Evolutionary conservation across 2,113 vertebrate genomes (phyloP).

Genomic region (Neogobius melanostomus): DNA sequence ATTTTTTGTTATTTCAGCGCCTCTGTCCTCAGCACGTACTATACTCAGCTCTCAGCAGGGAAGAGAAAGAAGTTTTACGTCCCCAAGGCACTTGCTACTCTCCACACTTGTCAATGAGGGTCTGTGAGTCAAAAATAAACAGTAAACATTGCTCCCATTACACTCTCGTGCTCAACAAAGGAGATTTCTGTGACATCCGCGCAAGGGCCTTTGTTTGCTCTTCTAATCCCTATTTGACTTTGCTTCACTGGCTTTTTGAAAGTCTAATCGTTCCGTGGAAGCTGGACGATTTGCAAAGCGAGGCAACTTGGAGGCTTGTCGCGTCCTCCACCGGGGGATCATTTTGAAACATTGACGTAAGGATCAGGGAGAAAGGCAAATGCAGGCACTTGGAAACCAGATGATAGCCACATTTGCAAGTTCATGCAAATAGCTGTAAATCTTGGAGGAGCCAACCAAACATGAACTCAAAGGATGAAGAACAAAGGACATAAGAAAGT

Average conservation of each 20-base stretch:
- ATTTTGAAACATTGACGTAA: slow-evolving; percentile 74
- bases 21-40: neutral
- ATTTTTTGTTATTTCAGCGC: slow-evolving; percentile 56
- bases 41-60: slow-evolving; percentile 13
- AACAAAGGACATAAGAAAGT: neutral
- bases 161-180: slow-evolving; percentile 6
- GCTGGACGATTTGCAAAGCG: slow-evolving; percentile 33
- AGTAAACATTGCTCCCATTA: slow-evolving; percentile 32
- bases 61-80: neutral
- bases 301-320: slow-evolving; percentile 34
- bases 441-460: slow-evolving; percentile 52
- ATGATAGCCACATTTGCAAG: slow-evolving; percentile 70
- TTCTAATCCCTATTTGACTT: neutral
- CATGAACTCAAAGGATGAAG: slow-evolving; percentile 21
- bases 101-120: slow-evolving; percentile 23
- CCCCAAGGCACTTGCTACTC: slow-evolving; percentile 17
- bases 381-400: slow-evolving; percentile 52
- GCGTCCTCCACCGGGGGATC: slow-evolving; percentile 15
- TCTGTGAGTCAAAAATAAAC: slow-evolving; percentile 41
- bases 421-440: slow-evolving; percentile 77
- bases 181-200: neutral
- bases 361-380: slow-evolving; percentile 75
- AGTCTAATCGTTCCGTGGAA: neutral
- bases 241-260: slow-evolving; percentile 7
- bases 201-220: neutral